phyloP scores from a whole-genome alignment of 2,113 vertebrate genomes.

The Oreochromis tanganicae region DNA sequence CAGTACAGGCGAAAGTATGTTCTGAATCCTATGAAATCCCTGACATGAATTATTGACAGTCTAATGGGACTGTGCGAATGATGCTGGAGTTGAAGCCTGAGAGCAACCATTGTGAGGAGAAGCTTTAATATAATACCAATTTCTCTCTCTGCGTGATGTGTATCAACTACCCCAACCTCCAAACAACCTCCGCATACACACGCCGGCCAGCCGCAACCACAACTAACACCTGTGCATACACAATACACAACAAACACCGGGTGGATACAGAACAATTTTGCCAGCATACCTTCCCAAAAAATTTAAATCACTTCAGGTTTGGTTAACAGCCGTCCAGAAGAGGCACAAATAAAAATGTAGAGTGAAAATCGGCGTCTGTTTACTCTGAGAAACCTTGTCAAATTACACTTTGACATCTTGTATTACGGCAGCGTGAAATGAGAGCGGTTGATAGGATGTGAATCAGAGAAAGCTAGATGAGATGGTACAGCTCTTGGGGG shows the following conservation, averaged over 20 bases:
- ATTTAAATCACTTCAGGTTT: conserved; percentile 6
- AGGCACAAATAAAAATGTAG: conserved; percentile 7
- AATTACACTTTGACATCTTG: conserved; percentile 58
- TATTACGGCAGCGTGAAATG: conserved; percentile 36
- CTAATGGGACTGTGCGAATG: conserved; percentile 79
- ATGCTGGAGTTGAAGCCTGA: conserved; percentile 78
- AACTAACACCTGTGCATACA: background rate
- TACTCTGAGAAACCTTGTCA: conserved; percentile 52
- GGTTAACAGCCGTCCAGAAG: background rate
- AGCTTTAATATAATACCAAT: conserved; percentile 78
- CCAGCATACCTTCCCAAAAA: background rate
- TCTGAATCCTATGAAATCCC: conserved; percentile 83
- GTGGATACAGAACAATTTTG: background rate
- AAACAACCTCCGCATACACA: background rate
- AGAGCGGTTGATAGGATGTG: conserved; percentile 48
- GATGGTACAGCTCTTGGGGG: conserved; percentile 56
- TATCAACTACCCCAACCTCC: conserved; percentile 16
- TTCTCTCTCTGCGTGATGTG: conserved; percentile 48
- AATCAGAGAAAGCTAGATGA: conserved; percentile 55
- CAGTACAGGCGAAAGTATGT: conserved; percentile 81
- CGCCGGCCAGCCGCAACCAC: background rate
- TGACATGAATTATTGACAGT: conserved; percentile 89
- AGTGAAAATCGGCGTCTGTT: conserved; percentile 25
- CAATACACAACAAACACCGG: background rate
- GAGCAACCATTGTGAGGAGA: conserved; percentile 77